phyloP scores from a whole-genome alignment of 2,797 vertebrate species.

The Myotis planiceps region DNA sequence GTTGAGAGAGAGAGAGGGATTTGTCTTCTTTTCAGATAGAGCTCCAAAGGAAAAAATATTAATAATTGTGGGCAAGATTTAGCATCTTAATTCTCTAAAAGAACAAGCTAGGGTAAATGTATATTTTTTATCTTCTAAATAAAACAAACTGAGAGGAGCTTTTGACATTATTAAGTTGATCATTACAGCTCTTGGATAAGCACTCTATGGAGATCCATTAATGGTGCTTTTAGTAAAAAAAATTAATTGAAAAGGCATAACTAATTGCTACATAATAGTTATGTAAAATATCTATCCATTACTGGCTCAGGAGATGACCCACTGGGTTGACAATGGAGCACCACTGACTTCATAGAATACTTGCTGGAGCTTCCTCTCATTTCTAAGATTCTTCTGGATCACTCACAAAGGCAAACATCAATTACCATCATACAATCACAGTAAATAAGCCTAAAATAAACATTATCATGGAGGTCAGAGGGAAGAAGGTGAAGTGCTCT shows the following conservation, averaged over 20 bases:
- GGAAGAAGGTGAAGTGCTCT: neutral
- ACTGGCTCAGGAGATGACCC: neutral
- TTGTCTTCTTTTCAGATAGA: neutral
- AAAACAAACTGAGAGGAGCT: neutral
- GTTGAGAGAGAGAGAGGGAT: neutral
- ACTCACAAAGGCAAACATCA: neutral
- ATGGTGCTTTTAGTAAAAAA: conserved; percentile 43
- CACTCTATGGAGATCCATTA: neutral
- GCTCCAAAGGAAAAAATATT: neutral
- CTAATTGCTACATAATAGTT: neutral
- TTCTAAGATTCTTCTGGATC: neutral
- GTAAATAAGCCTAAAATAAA: neutral
- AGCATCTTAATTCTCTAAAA: conserved; percentile 13
- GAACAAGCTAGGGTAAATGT: neutral
- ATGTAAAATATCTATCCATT: neutral
- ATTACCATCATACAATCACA: neutral
- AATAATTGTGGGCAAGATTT: neutral
- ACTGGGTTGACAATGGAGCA: neutral
- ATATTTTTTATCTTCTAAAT: conserved; percentile 47
- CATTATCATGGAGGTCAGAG: neutral
- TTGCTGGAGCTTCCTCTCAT: neutral
- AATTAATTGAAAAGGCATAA: conserved; percentile 25
- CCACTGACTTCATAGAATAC: neutral
- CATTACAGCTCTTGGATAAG: conserved; percentile 11
- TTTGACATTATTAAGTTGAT: neutral